phyloP scores from a whole-genome alignment of 2,888 invertebrate genomes.

The Polyommatus icarus region DNA sequence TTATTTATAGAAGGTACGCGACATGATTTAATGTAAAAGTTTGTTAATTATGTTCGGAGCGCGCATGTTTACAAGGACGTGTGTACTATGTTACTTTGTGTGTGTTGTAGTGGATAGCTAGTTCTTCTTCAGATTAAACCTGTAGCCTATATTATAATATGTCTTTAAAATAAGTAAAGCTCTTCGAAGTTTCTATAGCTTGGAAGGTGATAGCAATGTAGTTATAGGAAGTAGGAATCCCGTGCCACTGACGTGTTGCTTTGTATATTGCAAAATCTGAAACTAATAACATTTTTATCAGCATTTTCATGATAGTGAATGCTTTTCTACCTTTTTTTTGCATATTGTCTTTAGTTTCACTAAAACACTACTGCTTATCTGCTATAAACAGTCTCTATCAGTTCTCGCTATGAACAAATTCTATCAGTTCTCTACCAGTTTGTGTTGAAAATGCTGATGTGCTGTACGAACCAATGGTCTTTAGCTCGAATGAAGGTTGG shows the following conservation, averaged over 20 bases:
- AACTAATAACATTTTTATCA: background rate
- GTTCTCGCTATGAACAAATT: too few relatives aligned
- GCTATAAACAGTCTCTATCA: too few relatives aligned
- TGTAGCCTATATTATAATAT: background rate
- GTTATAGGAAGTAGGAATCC: background rate
- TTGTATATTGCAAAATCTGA: background rate
- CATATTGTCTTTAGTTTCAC: too few relatives aligned
- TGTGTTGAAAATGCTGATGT: too few relatives aligned
- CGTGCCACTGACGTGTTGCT: too few relatives aligned
- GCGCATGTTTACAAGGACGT: background rate
- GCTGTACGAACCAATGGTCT: too few relatives aligned
- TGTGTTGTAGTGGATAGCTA: background rate
- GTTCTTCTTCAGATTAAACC: background rate
- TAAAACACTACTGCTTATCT: background rate
- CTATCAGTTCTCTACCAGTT: too few relatives aligned
- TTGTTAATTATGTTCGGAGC: constrained; percentile 25
- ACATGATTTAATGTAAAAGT: constrained; percentile 22
- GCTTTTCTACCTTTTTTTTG: background rate
- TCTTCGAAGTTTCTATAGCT: background rate
- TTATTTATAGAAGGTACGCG: constrained; percentile 25
- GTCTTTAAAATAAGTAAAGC: background rate
- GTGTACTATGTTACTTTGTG: background rate
- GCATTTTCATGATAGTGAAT: background rate
- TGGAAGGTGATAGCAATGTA: background rate
- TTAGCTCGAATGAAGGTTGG: background rate